Percentiles rank a stretch among this genome's conserved stretches.
phyloP scores from a whole-genome alignment of 1,140 invertebrate species.

The Sinella curviseta region DNA sequence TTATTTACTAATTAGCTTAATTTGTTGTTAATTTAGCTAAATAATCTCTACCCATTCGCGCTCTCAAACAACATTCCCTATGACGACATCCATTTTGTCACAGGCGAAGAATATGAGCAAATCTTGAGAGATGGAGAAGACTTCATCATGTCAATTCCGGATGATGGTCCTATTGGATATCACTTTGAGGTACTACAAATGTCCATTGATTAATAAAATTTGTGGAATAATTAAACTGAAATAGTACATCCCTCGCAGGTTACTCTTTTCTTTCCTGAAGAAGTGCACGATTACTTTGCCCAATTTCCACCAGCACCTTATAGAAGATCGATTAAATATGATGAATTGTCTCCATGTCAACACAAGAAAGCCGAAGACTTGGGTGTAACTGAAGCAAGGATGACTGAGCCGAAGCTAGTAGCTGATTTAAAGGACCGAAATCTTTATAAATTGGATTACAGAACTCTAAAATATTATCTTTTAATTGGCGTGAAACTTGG shows the following conservation, averaged over 20 bases:
- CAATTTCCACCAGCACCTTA: background rate
- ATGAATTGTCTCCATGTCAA: background rate
- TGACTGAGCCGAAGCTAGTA: background rate
- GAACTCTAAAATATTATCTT: background rate
- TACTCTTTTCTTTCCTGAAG: background rate
- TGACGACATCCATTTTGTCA: background rate
- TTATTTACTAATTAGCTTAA: too few relatives aligned
- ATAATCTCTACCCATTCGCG: background rate
- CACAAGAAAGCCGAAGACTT: background rate
- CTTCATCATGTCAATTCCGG: background rate
- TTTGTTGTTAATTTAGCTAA: too few relatives aligned
- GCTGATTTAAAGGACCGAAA: background rate
- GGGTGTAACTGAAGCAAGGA: background rate
- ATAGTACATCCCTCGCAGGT: too few relatives aligned
- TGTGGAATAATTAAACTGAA: too few relatives aligned
- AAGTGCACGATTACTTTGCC: background rate
- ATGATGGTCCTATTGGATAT: background rate
- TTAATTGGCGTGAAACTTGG: background rate
- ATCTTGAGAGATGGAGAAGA: background rate
- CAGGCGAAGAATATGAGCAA: background rate
- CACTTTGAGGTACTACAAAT: background rate
- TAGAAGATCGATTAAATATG: background rate
- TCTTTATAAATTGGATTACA: background rate
- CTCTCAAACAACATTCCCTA: background rate
- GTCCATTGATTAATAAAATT: too few relatives aligned